Conservation (phyloP, 2,797 vertebrate genomes). For the Cuniculus paca region DNA sequence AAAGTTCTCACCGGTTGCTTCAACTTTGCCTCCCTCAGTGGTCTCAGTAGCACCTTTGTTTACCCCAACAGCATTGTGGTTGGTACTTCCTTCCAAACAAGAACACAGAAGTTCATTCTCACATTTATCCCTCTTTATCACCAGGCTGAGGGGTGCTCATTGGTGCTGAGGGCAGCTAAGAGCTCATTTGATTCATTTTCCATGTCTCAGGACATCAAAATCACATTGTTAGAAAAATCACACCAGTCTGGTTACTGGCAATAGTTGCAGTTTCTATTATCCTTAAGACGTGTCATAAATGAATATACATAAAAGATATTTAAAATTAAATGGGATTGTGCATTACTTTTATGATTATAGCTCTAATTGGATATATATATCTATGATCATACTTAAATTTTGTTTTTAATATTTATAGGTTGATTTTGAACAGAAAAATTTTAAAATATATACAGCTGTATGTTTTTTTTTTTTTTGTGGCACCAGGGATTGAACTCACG, state of each 20-base stretch:
- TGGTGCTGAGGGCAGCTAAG: not conserved
- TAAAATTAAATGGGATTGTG: not conserved
- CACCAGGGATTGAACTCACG: too few species aligned
- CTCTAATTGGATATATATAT: not conserved
- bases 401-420: not conserved
- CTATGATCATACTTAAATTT: not conserved
- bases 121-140: not conserved
- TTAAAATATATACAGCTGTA: not conserved
- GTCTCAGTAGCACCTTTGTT: too few species aligned
- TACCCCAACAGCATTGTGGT: too few species aligned
- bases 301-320: not conserved
- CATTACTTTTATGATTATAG: not conserved
- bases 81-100: not conserved
- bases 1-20: too few species aligned
- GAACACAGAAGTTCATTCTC: not conserved
- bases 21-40: too few species aligned
- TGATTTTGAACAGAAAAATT: not conserved
- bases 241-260: not conserved
- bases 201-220: not conserved
- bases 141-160: not conserved
- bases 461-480: too few species aligned
- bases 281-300: not conserved
- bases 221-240: not conserved
- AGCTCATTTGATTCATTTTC: not conserved
- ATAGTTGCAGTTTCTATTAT: not conserved